phyloP scores from a whole-genome alignment of 2,888 invertebrate species.

The Trichopoda pennipes region DNA sequence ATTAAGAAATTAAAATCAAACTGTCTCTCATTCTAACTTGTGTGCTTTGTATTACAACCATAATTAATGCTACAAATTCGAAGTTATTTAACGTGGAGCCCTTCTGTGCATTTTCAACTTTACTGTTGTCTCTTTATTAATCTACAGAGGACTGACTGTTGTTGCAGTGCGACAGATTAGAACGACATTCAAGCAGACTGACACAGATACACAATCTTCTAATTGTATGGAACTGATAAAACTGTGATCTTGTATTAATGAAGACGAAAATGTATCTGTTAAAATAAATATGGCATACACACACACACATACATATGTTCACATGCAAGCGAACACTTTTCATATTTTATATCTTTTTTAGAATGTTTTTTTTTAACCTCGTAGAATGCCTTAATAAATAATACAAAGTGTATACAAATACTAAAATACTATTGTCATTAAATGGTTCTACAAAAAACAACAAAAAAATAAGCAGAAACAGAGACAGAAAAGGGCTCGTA shows the following conservation, averaged over 20 bases:
- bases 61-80: neutral
- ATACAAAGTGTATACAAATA: slow-evolving; percentile 22
- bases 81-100: slow-evolving; percentile 5
- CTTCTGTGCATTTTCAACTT: slow-evolving; percentile 28
- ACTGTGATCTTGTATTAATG: slow-evolving; percentile 38
- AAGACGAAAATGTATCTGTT: slow-evolving; percentile 41
- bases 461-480: too few species aligned
- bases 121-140: slow-evolving; percentile 31
- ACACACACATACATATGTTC: neutral
- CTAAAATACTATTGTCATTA: slow-evolving; percentile 44
- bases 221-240: slow-evolving; percentile 29
- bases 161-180: slow-evolving; percentile 12
- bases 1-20: neutral
- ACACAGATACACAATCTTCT: slow-evolving; percentile 14
- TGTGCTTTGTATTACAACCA: neutral
- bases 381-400: slow-evolving; percentile 46
- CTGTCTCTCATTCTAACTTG: neutral
- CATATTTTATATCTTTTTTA: slow-evolving; percentile 21
- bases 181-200: neutral
- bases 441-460: slow-evolving; percentile 30
- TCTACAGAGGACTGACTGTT: neutral
- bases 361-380: slow-evolving; percentile 10
- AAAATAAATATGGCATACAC: slow-evolving; percentile 5
- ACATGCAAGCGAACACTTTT: neutral
- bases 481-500: slow-evolving; percentile 1